Evolutionary conservation across 2,113 vertebrate species (phyloP).

Genomic region (Herpetotheres cachinnans): DNA sequence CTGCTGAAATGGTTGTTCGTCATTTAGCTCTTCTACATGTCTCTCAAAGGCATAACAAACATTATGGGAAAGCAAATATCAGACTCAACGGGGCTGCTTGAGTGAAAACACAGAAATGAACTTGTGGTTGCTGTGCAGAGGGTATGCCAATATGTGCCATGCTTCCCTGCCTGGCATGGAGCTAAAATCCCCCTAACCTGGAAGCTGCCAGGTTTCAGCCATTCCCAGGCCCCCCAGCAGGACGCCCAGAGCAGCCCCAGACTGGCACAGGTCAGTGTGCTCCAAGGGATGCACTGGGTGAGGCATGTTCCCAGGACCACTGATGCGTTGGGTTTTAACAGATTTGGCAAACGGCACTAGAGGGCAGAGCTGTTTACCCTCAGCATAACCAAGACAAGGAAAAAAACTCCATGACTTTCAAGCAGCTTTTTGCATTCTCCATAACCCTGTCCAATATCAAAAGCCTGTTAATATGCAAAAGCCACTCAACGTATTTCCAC

Average conservation of each 20-base stretch:
- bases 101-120: not conserved
- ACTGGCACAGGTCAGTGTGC: not conserved
- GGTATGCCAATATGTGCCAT: not conserved
- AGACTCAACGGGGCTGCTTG: not conserved
- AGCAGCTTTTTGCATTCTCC: not conserved
- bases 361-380: slow-evolving; percentile 47
- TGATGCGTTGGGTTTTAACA: accelerated
- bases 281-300: not conserved
- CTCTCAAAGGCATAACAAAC: slow-evolving; percentile 42
- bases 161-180: not conserved
- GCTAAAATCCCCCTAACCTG: not conserved
- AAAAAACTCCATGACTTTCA: accelerated
- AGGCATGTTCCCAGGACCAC: not conserved
- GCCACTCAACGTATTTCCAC: not conserved
- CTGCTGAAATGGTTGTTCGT: not conserved
- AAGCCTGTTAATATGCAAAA: not conserved
- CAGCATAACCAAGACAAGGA: not conserved
- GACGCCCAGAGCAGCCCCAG: not conserved
- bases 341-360: slow-evolving; percentile 4
- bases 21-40: not conserved
- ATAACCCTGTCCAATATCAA: not conserved
- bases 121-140: not conserved
- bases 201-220: not conserved
- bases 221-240: not conserved
- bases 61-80: slow-evolving; percentile 17